A percentile compares a stretch with the other conserved stretches of the same genome.
phyloP scores from a whole-genome alignment of 1,140 invertebrate genomes.

The Drosophila mojavensis region DNA sequence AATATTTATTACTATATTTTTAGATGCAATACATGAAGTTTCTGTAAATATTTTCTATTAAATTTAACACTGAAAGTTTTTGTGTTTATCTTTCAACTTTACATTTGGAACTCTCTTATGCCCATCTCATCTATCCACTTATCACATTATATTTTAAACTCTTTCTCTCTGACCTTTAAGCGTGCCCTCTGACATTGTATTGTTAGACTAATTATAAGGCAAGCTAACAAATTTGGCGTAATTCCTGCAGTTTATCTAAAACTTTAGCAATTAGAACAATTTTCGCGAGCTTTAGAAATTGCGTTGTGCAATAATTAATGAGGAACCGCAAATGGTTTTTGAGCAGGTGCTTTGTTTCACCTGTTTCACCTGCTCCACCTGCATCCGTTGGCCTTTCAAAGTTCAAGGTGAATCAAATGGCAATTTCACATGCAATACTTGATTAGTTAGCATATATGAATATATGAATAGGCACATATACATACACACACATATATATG shows the following conservation, averaged over 20 bases:
- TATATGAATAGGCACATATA: neutral
- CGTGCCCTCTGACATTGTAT: neutral
- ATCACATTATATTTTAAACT: no score
- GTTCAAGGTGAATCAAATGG: constrained; percentile 70
- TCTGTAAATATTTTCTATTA: no score
- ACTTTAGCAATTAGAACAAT: constrained; percentile 65
- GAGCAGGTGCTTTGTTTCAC: constrained; percentile 35
- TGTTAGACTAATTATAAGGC: constrained; percentile 38
- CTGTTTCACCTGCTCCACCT: constrained; percentile 46
- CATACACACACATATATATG: neutral
- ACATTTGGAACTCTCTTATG: no score
- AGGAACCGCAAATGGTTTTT: constrained; percentile 7
- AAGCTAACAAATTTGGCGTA: constrained; percentile 12
- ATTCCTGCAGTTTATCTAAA: constrained; percentile 26
- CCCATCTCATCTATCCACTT: no score
- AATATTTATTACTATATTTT: no score
- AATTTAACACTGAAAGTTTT: no score
- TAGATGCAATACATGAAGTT: no score
- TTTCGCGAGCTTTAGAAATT: constrained; percentile 48
- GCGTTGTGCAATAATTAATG: constrained; percentile 74
- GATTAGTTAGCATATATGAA: constrained; percentile 21
- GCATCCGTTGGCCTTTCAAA: constrained; percentile 30
- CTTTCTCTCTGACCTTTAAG: neutral
- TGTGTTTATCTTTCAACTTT: no score
- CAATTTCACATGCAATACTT: constrained; percentile 57